A percentile compares a stretch with the other conserved stretches of the same genome.
Evolutionary conservation across 2,797 vertebrate species (phyloP).

Genomic region (Otolemur crassicaudatus): DNA sequence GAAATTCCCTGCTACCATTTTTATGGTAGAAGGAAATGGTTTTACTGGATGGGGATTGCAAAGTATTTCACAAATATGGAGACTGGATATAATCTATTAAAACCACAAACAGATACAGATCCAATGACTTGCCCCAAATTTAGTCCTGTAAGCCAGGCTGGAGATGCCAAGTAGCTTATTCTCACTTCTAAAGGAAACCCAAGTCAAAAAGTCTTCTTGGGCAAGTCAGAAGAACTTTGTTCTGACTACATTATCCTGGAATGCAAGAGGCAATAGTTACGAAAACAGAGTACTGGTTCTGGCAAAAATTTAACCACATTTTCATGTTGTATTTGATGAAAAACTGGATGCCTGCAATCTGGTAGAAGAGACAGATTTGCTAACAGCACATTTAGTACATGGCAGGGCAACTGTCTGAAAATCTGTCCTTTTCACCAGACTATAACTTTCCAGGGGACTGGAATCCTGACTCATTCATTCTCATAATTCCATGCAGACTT

Average conservation of each 20-base stretch:
- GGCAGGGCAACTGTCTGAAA: background rate
- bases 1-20: background rate
- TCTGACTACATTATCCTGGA: background rate
- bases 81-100: background rate
- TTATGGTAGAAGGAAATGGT: background rate
- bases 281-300: background rate
- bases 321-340: background rate
- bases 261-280: background rate
- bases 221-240: background rate
- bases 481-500: background rate
- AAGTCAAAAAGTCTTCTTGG: conserved; percentile 3
- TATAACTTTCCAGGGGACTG: background rate
- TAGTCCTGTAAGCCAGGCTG: background rate
- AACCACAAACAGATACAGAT: background rate
- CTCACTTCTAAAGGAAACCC: background rate
- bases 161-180: background rate
- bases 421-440: background rate
- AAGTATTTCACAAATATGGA: background rate
- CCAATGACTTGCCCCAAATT: background rate
- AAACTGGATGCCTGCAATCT: background rate
- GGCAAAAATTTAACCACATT: background rate
- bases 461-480: background rate
- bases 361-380: background rate
- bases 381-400: background rate
- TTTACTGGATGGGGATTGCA: background rate